Conservation (phyloP, 1,140 invertebrate genomes). For the Scaptodrosophila lebanonensis region DNA sequence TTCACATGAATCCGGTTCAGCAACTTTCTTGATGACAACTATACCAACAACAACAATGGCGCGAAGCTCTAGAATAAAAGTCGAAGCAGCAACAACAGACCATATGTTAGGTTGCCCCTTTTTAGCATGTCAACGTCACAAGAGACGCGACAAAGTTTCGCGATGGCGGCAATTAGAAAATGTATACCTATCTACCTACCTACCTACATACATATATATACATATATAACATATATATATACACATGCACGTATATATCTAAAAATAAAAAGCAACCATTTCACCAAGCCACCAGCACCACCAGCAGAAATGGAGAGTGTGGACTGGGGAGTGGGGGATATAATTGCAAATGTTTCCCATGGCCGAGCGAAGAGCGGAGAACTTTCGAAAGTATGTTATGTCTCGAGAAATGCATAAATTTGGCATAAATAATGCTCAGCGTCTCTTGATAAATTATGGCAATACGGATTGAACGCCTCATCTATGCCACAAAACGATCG, state of each 20-base stretch:
- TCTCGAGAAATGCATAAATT: constrained; percentile 38
- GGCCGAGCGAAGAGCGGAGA: too few relatives aligned
- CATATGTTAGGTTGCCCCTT: constrained; percentile 19
- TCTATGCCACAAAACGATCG: too few relatives aligned
- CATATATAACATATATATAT: background rate
- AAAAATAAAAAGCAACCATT: background rate
- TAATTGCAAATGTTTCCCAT: too few relatives aligned
- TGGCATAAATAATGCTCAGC: constrained; percentile 51
- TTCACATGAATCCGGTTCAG: constrained; percentile 22
- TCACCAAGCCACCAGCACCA: constrained; percentile 18
- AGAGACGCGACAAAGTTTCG: background rate
- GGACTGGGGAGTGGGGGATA: too few relatives aligned
- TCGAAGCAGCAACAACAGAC: constrained; percentile 21
- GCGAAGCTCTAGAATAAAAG: constrained; percentile 5
- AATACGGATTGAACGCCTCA: constrained; percentile 15
- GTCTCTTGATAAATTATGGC: constrained; percentile 47
- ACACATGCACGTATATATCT: background rate
- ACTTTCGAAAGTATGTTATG: constrained; percentile 44
- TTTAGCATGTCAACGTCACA: background rate
- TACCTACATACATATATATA: background rate
- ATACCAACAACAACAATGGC: background rate
- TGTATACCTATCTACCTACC: background rate
- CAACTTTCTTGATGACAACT: constrained; percentile 23
- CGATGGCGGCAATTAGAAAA: constrained; percentile 16
- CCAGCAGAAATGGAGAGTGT: constrained; percentile 7